Evolutionary conservation across 2,113 vertebrate species (phyloP), one percentile per base, ranked within the genome.

Genomic region (Pseudorhombus dupliciocellatus): DNA sequence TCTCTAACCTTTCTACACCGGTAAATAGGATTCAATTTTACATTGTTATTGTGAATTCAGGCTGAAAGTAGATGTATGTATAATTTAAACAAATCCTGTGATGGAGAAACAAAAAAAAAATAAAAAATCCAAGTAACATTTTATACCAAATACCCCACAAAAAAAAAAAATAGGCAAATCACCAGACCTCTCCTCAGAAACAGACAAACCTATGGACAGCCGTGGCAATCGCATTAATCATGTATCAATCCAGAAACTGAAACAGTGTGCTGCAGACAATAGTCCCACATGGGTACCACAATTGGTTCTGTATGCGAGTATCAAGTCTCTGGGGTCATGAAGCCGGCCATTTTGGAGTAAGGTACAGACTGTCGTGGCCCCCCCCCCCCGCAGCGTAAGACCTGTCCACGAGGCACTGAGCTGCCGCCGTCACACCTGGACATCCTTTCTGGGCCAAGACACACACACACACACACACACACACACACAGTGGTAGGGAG

Each of bases 321-420:
- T 40, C 5, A 80, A 87, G 87, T 87, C 73, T 88, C 86, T 85
- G 80, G 70, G 83, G 80, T 87, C 72, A 87, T 80, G 79, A 85
- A 4, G 73, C 81, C 83, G 51, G 75, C 81, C 82, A 83, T 84
- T 80, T 80, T 65, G 75, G 66, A 79, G 83, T 54, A 71, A 7
- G 60, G 56, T 24, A 58, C 31, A 67, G 69, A 58, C 73, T 52
- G 73, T 28, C 20, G 54, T 18, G 53, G n/a, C 37, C 67, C 55
- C 67, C 14, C 42, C 42, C 40, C 3, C 15, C 51, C n/a, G 60
- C 79, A 84, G 81, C 34, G 21, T 14, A 20, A 73, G 64, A 69
- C 52, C 73, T 74, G 75, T 82, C 86, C 76, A 44, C 66, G 70
- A 70, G 79, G 66, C 73, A 58, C 48, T n/a, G 44, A 81, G 60